Evolutionary conservation across 1,140 invertebrate genomes (phyloP).

Genomic region (Rhynchophorus ferrugineus): DNA sequence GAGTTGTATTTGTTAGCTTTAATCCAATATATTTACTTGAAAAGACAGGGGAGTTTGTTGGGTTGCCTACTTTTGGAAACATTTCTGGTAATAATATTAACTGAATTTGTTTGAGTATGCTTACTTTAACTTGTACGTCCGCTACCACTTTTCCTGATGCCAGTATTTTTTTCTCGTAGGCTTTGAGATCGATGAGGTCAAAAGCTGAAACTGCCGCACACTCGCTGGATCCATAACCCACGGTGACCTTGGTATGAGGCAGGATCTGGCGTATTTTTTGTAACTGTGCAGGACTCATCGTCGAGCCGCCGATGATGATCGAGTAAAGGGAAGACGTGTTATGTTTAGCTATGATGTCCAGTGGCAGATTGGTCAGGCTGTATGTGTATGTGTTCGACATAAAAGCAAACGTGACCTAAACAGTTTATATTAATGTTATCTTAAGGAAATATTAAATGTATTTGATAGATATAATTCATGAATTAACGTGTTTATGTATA

Average conservation of each 20-base stretch:
- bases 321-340: slow-evolving; percentile 36
- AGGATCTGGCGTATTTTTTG: slow-evolving; percentile 34
- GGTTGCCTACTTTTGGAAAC: too few relatives aligned
- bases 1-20: too few relatives aligned
- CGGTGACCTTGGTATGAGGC: slow-evolving; percentile 34
- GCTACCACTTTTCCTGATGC: slow-evolving; percentile 37
- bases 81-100: too few relatives aligned
- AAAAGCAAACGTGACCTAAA: slow-evolving; percentile 37
- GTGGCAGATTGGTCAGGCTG: slow-evolving; percentile 34
- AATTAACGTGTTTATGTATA: too few relatives aligned
- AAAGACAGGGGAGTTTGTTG: too few relatives aligned
- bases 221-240: slow-evolving; percentile 44
- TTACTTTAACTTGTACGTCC: slow-evolving; percentile 41
- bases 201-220: slow-evolving; percentile 27
- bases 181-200: slow-evolving; percentile 13
- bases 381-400: slow-evolving; percentile 35
- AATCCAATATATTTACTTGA: not conserved
- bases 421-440: too few relatives aligned
- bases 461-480: too few relatives aligned
- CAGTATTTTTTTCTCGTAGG: slow-evolving; percentile 30
- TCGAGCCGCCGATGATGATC: slow-evolving; percentile 38
- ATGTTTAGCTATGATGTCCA: slow-evolving; percentile 34
- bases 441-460: slow-evolving; percentile 3
- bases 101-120: not conserved
- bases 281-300: slow-evolving; percentile 33